Percentiles rank a stretch among this genome's conserved stretches.
phyloP scores from a whole-genome alignment of 2,888 invertebrate species.

The Anoplius nigerrimus region DNA sequence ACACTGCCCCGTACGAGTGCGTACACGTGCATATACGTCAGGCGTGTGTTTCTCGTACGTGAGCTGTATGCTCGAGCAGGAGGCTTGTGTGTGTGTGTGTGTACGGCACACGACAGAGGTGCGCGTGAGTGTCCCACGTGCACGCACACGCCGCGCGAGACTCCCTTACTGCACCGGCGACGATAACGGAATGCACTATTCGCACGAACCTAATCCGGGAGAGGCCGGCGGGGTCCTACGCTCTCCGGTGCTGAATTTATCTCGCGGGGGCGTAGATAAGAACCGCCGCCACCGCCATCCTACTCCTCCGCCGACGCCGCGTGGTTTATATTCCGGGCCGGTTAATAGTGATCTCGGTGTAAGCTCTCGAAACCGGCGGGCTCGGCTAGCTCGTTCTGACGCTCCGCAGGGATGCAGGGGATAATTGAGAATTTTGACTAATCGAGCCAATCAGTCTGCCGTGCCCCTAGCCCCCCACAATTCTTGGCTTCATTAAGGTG shows the following conservation, averaged over 20 bases:
- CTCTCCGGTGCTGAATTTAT: constrained; percentile 50
- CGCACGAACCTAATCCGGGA: constrained; percentile 55
- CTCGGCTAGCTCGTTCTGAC: constrained; percentile 39
- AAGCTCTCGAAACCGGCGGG: constrained; percentile 60
- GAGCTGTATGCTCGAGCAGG: neutral
- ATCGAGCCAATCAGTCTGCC: too few relatives aligned
- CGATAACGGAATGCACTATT: constrained; percentile 61
- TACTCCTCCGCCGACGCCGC: constrained; percentile 2
- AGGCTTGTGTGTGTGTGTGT: neutral
- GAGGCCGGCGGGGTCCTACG: constrained; percentile 39
- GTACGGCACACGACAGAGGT: constrained; percentile 13
- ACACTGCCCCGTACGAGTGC: constrained; percentile 24
- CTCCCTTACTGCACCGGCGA: constrained; percentile 42
- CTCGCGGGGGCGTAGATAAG: constrained; percentile 53
- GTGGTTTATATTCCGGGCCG: constrained; percentile 51
- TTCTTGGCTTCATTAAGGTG: too few relatives aligned
- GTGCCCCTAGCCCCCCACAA: too few relatives aligned
- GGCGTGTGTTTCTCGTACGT: neutral
- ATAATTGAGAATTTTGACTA: too few relatives aligned
- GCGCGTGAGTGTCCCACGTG: constrained; percentile 25
- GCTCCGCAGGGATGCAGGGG: too few relatives aligned
- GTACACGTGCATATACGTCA: constrained; percentile 20
- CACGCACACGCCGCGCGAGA: constrained; percentile 29
- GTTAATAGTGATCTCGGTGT: constrained; percentile 58
- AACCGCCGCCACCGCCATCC: constrained; percentile 31